Conservation (phyloP, 2,888 invertebrate species). For the Tipula vernalis region DNA sequence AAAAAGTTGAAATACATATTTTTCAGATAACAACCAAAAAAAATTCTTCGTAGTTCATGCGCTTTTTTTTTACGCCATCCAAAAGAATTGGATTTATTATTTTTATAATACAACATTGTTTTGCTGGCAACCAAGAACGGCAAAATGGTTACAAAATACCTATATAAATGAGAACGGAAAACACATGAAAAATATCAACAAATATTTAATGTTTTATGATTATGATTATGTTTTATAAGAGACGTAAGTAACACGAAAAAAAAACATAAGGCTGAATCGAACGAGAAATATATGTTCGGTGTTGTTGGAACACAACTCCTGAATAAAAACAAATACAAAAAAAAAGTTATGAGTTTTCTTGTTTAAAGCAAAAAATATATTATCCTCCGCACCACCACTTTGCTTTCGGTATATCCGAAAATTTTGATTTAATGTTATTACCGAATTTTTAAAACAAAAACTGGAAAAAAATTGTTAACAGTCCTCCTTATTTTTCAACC, state of each 20-base stretch:
- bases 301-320: neutral
- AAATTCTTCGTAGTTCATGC: neutral
- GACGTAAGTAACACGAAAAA: neutral
- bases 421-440: neutral
- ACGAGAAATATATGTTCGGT: neutral
- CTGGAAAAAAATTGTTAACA: neutral
- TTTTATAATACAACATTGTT: neutral
- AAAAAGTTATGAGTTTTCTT: neutral
- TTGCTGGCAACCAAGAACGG: neutral
- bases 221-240: neutral
- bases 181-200: neutral
- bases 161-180: neutral
- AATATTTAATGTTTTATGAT: neutral
- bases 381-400: neutral
- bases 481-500: neutral
- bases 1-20: neutral
- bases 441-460: neutral
- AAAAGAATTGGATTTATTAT: neutral
- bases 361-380: neutral
- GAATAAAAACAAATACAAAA: too few species aligned
- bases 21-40: neutral
- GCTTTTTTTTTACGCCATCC: neutral
- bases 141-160: neutral
- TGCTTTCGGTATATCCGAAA: neutral
- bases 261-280: neutral